A percentile compares a stretch with the other conserved stretches of the same genome.
Evolutionary conservation across 2,113 vertebrate genomes (phyloP).

Genomic region (Corythornis cristatus): DNA sequence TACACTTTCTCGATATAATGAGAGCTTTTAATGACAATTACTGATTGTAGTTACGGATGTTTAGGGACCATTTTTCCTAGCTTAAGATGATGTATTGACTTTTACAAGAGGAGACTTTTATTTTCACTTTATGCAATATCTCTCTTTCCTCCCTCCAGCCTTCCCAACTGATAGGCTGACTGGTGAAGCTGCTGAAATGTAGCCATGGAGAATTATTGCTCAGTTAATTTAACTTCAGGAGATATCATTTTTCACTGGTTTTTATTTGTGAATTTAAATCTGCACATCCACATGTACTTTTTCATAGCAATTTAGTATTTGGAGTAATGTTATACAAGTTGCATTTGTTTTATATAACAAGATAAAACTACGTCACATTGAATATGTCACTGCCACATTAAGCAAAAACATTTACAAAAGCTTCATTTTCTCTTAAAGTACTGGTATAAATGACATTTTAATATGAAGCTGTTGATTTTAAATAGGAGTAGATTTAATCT

Average conservation of each 20-base stretch:
- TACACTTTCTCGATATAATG: conserved; percentile 72
- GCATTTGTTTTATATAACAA: conserved; percentile 45
- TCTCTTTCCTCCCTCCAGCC: not conserved
- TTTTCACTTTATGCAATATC: conserved; percentile 22
- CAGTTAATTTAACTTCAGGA: not conserved
- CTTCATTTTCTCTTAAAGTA: conserved; percentile 57
- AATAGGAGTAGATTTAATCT: not conserved
- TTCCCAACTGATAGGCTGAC: not conserved
- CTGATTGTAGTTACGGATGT: conserved; percentile 72
- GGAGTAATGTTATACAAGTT: not conserved
- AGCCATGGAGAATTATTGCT: not conserved
- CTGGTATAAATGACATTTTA: not conserved
- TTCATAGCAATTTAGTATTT: not conserved
- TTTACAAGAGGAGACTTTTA: conserved; percentile 37
- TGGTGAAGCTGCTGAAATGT: not conserved
- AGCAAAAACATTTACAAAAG: conserved; percentile 15
- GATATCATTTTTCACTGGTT: not conserved
- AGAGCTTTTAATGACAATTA: conserved; percentile 78
- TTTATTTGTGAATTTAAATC: conserved; percentile 41
- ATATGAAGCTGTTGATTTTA: not conserved
- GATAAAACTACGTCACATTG: conserved; percentile 5
- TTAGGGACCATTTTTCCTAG: conserved; percentile 62
- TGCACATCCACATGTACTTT: not conserved
- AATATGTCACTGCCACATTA: conserved; percentile 56
- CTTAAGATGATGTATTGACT: conserved; percentile 73